Evolutionary conservation across 1,140 invertebrate genomes (phyloP), one percentile per base, ranked within the genome.

Genomic region (Lordiphosa mommai): DNA sequence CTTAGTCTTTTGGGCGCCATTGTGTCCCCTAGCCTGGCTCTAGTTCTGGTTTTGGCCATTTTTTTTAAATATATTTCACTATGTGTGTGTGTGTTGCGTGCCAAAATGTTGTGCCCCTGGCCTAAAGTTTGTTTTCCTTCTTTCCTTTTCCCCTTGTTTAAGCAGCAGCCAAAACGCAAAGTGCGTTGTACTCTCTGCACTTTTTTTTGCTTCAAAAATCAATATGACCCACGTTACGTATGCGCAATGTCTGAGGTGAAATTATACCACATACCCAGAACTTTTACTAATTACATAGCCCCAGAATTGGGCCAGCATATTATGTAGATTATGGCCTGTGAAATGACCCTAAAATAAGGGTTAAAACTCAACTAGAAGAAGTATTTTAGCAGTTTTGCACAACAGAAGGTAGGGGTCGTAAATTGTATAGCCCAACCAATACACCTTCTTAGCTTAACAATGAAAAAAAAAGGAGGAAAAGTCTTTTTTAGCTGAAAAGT

Each of bases 41-140:
- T n/a, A n/a, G n/a, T n/a, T n/a, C n/a, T n/a, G n/a, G n/a, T n/a
- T n/a, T n/a, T 32, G 13, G n/a, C 16, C 36, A 41, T 6, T 41
- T 2, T 3, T 43, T 41, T 27, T 27, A 77, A 84, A 72, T 72
- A 66, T 82, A 77, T 84, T 84, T 82, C 58, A 64, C 72, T 80
- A 53, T 65, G 41, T 50, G 14, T 61, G 43, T 57, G 50, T 47
- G 8, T 38, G 20, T 36, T 84, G 76, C 76, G 76, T 82, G 76
- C 76, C 76, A 82, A 82, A 82, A 68, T 72, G 77, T 84, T 82
- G 76, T 84, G 76, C 76, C 77, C 84, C 61, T 82, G 76, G 76
- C 77, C 61, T 55, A 82, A 84, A 82, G 57, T 59, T 60, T 55
- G 57, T 41, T 37, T 47, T 12, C 17, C 40, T 30, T 23, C 27